Percentiles rank a stretch among this genome's conserved stretches.
Conservation (phyloP, 2,888 invertebrate genomes). For the Scaptomyza flava region DNA sequence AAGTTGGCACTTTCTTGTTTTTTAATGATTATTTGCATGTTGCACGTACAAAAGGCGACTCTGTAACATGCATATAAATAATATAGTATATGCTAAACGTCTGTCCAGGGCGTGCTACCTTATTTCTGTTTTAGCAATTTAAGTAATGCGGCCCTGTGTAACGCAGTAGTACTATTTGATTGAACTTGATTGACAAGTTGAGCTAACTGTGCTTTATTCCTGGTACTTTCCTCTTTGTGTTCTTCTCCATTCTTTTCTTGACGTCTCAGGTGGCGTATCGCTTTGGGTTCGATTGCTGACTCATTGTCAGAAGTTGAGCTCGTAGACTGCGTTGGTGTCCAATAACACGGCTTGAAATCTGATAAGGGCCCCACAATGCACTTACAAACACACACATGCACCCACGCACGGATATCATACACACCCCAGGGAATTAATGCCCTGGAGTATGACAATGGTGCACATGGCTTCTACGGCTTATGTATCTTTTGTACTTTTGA, state of each 20-base stretch:
- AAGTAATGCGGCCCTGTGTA: slow-evolving; percentile 1
- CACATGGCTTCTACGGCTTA: neutral
- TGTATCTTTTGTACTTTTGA: neutral
- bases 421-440: slow-evolving; percentile 24
- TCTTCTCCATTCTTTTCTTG: slow-evolving; percentile 1
- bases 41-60: slow-evolving; percentile 50
- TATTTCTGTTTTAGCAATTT: neutral
- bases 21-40: slow-evolving; percentile 80
- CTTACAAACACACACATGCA: neutral
- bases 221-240: neutral
- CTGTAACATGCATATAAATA: slow-evolving; percentile 64
- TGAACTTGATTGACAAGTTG: slow-evolving; percentile 58
- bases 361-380: slow-evolving; percentile 7
- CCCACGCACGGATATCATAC: neutral
- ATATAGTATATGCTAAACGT: slow-evolving; percentile 55
- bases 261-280: slow-evolving; percentile 36
- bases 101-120: no score
- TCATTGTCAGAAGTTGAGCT: slow-evolving; percentile 27
- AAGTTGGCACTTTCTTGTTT: slow-evolving; percentile 53
- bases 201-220: slow-evolving; percentile 3
- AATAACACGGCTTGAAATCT: slow-evolving; percentile 39
- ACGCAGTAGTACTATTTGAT: slow-evolving; percentile 20
- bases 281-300: slow-evolving; percentile 49
- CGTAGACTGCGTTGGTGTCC: slow-evolving; percentile 29
- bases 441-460: neutral